Conservation (phyloP, 2,888 invertebrate genomes). For the Lottia scabra region DNA sequence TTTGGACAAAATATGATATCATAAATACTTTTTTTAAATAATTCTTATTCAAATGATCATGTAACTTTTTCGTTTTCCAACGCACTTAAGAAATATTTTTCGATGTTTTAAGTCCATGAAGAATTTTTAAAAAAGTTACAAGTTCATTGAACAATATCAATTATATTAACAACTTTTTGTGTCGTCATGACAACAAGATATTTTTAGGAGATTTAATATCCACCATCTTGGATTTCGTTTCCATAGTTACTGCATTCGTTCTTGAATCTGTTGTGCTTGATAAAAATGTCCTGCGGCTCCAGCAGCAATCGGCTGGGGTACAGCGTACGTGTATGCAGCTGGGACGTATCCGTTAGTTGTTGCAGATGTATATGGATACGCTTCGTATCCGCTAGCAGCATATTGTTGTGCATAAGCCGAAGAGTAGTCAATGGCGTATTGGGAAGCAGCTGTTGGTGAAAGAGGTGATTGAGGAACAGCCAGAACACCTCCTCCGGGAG, state of each 20-base stretch:
- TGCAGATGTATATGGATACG: conserved; percentile 55
- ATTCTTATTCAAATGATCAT: too few relatives aligned
- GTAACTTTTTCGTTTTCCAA: too few relatives aligned
- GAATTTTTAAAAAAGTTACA: too few relatives aligned
- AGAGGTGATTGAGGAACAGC: conserved; percentile 36
- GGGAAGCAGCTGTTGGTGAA: conserved; percentile 41
- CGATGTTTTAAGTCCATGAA: too few relatives aligned
- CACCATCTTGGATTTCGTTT: not conserved
- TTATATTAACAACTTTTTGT: not conserved
- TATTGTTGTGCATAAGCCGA: conserved; percentile 50
- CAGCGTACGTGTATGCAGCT: conserved; percentile 55
- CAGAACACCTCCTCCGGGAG: conserved; percentile 37
- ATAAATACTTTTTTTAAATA: too few relatives aligned
- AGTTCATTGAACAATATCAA: too few relatives aligned
- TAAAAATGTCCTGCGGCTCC: conserved; percentile 47
- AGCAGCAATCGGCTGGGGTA: conserved; percentile 54
- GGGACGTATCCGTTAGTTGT: conserved; percentile 45
- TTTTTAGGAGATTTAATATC: not conserved
- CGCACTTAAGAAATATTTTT: too few relatives aligned
- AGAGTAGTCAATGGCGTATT: conserved; percentile 49
- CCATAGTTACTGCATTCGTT: conserved; percentile 52
- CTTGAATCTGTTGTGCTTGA: conserved; percentile 60
- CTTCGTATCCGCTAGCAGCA: conserved; percentile 41
- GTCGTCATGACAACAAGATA: conserved; percentile 1
- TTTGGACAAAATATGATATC: too few relatives aligned